Percentiles rank a stretch among this genome's conserved stretches.
Evolutionary conservation across 2,113 vertebrate genomes (phyloP).

Genomic region (Puntigrus tetrazona): DNA sequence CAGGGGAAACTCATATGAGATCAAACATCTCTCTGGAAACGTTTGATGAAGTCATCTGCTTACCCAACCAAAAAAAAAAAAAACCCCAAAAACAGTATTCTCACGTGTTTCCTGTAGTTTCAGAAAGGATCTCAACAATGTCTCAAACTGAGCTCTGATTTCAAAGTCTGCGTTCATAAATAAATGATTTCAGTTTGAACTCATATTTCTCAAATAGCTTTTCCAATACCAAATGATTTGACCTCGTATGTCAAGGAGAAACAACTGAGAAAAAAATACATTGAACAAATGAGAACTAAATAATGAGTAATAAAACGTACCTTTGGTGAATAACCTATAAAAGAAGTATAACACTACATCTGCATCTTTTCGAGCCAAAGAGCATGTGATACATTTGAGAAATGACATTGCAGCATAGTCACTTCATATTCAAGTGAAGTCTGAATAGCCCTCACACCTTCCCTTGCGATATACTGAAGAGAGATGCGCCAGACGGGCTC

Average conservation of each 20-base stretch:
- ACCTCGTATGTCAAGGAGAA: background rate
- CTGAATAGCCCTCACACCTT: background rate
- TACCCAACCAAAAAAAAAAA: background rate
- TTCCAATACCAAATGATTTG: background rate
- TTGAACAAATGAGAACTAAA: background rate
- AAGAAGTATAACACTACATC: background rate
- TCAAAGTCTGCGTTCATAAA: background rate
- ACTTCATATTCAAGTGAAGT: background rate
- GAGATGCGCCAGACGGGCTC: background rate
- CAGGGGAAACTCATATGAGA: background rate
- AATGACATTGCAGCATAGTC: background rate
- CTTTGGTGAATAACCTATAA: background rate
- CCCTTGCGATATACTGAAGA: background rate
- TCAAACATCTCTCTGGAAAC: background rate
- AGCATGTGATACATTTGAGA: background rate
- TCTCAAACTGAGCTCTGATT: background rate
- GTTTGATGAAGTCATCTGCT: background rate
- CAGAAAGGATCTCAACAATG: background rate
- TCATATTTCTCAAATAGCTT: background rate
- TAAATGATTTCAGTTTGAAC: background rate
- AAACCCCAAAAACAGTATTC: background rate
- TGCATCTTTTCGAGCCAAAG: background rate
- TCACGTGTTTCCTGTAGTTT: background rate
- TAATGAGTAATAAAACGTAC: background rate
- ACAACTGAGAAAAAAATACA: background rate